Evolutionary conservation across 2,888 invertebrate genomes (phyloP), one percentile per base, ranked within the genome.

Genomic region (Thecophora atra): DNA sequence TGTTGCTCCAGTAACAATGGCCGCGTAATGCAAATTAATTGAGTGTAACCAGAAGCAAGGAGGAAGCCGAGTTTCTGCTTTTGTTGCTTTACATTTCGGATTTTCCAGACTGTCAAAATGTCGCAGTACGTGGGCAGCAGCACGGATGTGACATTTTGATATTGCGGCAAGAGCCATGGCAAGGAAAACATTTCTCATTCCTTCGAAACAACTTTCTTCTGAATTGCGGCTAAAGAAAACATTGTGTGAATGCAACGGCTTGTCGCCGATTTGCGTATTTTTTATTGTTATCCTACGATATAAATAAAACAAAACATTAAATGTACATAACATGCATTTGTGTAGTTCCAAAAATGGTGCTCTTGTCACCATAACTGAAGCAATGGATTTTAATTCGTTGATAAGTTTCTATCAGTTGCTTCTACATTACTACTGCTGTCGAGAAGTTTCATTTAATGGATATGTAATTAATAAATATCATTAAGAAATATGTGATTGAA

Each of bases 101-200:
- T 13, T 62, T 62, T 17, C 17, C 62, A 62, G 17, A 62, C 30
- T 62, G 19, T 62, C 62, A 17, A 62, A 54, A n/a, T 54, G 21
- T 21, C 54, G 24, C 8, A 19, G 13, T 62, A 37, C 19, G 62
- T 62, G 62, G 28, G 37, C 54, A 37, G 37, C 62, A 30, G 62
- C 30, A n/a, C n/a, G 17, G 62, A 62, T 62, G 19, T 62, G 62
- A 37, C 37, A 62, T 37, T 37, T 30, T 60, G 60, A 60, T 60
- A 60, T 5, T n/a, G 60, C 28, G 26, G n/a, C 17, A 62, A 37
- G 30, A 62, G n/a, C 19, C 8, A 11, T 24, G 8, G 3, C 62
- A 28, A 15, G 19, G 3, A 58, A 58, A 24, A 58, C 28, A 5
- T 5, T 30, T 30, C 30, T 54, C 21, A n/a, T 26, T 37, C 30